Conservation (phyloP, 1,140 invertebrate species). For the Rhagoletis zephyria region DNA sequence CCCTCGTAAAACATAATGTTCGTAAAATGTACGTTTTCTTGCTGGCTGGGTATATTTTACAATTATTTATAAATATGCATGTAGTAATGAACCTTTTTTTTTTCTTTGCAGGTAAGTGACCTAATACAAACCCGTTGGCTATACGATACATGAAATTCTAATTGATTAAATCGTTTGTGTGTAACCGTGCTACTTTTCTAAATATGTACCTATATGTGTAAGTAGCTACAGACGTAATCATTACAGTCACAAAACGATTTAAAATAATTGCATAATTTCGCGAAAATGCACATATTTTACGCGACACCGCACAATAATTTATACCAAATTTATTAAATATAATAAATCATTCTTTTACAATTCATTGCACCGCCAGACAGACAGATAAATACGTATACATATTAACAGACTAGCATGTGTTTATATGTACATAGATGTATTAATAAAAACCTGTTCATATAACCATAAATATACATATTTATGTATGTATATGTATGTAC, state of each 20-base stretch:
- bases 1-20: no score
- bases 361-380: conserved; percentile 7
- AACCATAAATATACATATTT: not conserved
- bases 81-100: conserved; percentile 60
- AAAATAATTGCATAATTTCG: conserved; percentile 30
- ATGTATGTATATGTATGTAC: not conserved
- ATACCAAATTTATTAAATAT: conserved; percentile 37
- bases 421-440: not conserved
- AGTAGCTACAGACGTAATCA: not conserved
- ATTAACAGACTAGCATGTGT: not conserved
- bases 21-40: no score
- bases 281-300: conserved; percentile 32
- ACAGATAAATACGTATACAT: not conserved
- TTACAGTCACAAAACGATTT: conserved; percentile 30
- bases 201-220: no score
- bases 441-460: not conserved
- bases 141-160: not conserved
- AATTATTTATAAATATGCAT: no score
- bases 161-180: not conserved
- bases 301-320: conserved; percentile 16
- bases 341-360: conserved; percentile 53
- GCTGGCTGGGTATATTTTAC: no score
- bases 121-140: conserved; percentile 30
- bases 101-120: conserved; percentile 70
- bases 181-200: not conserved